A percentile compares a stretch with the other conserved stretches of the same genome.
phyloP scores from a whole-genome alignment of 1,140 invertebrate species.

The Pantala flavescens region DNA sequence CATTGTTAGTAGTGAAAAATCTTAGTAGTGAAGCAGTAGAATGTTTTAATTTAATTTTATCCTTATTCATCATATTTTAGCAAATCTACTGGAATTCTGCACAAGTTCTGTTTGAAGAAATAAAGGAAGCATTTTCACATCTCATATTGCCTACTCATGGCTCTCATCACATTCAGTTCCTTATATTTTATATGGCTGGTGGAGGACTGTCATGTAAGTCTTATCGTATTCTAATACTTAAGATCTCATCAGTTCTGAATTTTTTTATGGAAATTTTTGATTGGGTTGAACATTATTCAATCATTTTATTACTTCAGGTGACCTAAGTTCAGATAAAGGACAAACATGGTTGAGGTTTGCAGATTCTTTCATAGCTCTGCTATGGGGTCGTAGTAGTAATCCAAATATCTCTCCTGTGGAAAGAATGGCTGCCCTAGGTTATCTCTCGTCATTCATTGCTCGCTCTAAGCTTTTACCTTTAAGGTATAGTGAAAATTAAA shows the following conservation, averaged over 20 bases:
- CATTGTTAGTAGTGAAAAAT: too few species aligned
- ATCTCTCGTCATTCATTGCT: slow-evolving; percentile 64
- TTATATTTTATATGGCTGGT: slow-evolving; percentile 55
- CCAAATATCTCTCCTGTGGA: slow-evolving; percentile 51
- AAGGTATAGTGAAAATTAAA: slow-evolving; percentile 40
- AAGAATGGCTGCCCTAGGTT: slow-evolving; percentile 57
- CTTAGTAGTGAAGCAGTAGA: too few species aligned
- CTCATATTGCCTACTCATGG: slow-evolving; percentile 61
- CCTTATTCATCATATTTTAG: too few species aligned
- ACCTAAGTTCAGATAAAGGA: background rate
- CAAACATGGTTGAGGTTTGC: slow-evolving; percentile 35
- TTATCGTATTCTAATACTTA: too few species aligned
- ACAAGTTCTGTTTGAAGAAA: slow-evolving; percentile 39
- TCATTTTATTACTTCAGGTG: too few species aligned
- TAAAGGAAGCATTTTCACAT: slow-evolving; percentile 56
- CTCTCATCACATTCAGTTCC: slow-evolving; percentile 65
- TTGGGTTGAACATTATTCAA: too few species aligned
- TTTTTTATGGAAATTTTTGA: too few species aligned
- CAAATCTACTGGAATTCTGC: slow-evolving; percentile 21
- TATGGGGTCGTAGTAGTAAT: slow-evolving; percentile 65
- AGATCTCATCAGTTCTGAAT: too few species aligned
- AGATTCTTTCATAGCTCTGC: slow-evolving; percentile 55
- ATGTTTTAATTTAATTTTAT: too few species aligned
- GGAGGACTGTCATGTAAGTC: background rate
- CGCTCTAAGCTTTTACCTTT: slow-evolving; percentile 55